Evolutionary conservation across 2,797 vertebrate genomes (phyloP), one percentile per base, ranked within the genome.

Genomic region (Leuciscus waleckii): DNA sequence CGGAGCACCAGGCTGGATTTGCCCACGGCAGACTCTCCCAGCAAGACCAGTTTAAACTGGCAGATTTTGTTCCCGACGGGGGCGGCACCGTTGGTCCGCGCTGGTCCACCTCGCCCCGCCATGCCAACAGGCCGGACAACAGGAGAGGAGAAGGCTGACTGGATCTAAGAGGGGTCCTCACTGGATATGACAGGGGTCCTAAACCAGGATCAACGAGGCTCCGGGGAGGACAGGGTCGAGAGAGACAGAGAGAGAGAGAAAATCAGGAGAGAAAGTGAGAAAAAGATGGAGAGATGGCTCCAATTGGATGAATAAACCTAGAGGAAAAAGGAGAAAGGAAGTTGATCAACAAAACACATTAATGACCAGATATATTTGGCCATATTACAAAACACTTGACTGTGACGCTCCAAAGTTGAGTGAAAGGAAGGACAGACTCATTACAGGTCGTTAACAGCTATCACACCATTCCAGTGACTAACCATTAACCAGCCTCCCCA

Each of bases 1-100:
- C 98, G 98, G 91, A 99, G 96, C 43, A 99, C 98, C 2, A 99
- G 93, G 94, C 98, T 99, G 94, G 98, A 99, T 90, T 99, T 99
- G 58, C 98, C 98, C 89, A 99, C 98, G 0, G 98, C 98, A 0
- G 98, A 99, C 86, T 99, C 98, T 10, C 98, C 98, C 91, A 99
- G 26, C 37, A 99, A 96, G 69, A 99, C 98, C n/a, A 99, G 95
- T 88, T 99, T 99, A 68, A 99, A 99, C 91, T 99, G 98, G 94
- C 98, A 99, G 92, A 99, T 99, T 95, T 99, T 99, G 95, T 96
- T 99, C 88, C 97, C 96, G 5, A 96, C 94, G 0, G 98, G 96
- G 61, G 89, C 79, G 1, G 97, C 95, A 90, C 98, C 98, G 3
- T 99, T 99, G 94, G 97, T 97, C 93, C 98, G 96, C 54, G 96